Evolutionary conservation across 2,888 invertebrate genomes (phyloP).

Genomic region (Elgonia sp.): DNA sequence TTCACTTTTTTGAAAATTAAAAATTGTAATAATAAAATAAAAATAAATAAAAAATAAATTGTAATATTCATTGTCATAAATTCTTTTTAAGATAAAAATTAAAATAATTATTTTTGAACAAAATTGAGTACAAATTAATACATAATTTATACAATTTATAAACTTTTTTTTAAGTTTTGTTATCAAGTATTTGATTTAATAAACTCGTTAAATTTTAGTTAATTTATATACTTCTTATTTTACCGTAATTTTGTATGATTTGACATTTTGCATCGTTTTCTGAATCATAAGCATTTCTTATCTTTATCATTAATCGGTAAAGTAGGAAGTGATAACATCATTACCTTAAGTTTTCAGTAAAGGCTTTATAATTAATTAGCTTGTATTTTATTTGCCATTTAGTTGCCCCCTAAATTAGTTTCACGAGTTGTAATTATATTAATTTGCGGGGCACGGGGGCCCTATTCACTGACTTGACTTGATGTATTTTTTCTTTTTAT

Average conservation of each 20-base stretch:
- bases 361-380: conserved; percentile 31
- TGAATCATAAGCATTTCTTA: neutral
- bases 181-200: no score
- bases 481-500: conserved; percentile 86
- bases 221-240: conserved; percentile 27
- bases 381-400: conserved; percentile 51
- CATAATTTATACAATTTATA: no score
- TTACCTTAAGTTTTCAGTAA: conserved; percentile 24
- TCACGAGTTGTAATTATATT: conserved; percentile 27
- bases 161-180: no score
- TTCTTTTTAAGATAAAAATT: no score
- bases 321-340: conserved; percentile 32
- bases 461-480: conserved; percentile 83
- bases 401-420: conserved; percentile 34
- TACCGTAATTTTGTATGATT: neutral
- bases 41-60: no score
- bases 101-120: no score
- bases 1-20: no score
- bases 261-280: neutral
- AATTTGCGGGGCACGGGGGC: conserved; percentile 78
- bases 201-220: neutral
- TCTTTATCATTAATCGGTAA: conserved; percentile 64
- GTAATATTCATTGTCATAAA: no score
- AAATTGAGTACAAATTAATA: no score
- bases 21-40: no score